Base-by-base conservation (phyloP, 1,140 invertebrate species). In the Manduca sexta region DNA sequence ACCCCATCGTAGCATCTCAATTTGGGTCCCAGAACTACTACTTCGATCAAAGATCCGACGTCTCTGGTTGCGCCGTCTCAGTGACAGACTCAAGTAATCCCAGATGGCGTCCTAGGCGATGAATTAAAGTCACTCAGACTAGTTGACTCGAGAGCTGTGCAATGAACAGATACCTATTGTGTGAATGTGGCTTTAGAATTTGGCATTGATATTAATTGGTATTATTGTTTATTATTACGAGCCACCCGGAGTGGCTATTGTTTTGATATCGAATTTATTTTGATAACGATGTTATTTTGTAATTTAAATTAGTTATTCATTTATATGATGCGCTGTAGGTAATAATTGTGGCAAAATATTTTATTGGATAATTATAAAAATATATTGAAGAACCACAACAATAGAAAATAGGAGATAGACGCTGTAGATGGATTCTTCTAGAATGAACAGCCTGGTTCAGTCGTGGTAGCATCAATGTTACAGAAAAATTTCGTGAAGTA, bases 101-200 rank as follows among this genome's bases (percentile, higher is more conserved):
- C 68, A 74, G 66, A 71, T 71, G 66, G 64, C 56, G 61, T 55
- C 46, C 37, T 38, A 40, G 35, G 49, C 63, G 52, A 66, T 66
- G 61, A 69, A 67, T 74, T 71, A 69, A 69, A 73, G 64, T 65
- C 63, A 69, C 55, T 64, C 61, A 62, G 59, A 62, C 49, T 59
- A 69, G 61, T 70, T 56, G 60, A 66, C 59, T 74, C 40, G 55
- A 21, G 55, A 67, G 58, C 63, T 63, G 52, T 43, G 12, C 55
- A 60, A 26, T 43, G 26, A 26, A 53, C 47, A 58, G 55, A 58
- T 64, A 63, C 35, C 15, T 44, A 46, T 53, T 38, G 18, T 48
- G 50, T 52, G 34, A n/a, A 41, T 30, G 26, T 16, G 40, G 44
- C 39, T 15, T 52, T 41, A 39, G 12, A 52, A 10, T 52, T 52